These are phyloP conservation scores for Mus spretus DNA, from an alignment of 2,797 vertebrate genomes.

Conservation along the genomic window DNA sequence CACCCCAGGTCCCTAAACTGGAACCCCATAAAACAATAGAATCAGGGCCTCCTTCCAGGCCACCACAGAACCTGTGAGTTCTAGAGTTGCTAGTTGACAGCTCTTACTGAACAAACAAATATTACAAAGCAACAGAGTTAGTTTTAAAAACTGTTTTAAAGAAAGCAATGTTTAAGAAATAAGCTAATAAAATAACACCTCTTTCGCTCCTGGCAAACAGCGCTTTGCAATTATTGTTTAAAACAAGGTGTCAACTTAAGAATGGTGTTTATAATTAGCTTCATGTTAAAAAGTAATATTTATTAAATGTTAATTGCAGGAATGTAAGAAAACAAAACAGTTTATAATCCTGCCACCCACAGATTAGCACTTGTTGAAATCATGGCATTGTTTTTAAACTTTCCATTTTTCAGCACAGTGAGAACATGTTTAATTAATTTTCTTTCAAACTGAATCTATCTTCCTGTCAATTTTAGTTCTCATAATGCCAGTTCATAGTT, in stretches of 20 bases:
- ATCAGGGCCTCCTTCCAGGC: background rate
- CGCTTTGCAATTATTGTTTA: constrained; percentile 71
- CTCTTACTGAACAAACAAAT: constrained; percentile 49
- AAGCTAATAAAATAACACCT: constrained; percentile 69
- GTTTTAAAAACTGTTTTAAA: constrained; percentile 55
- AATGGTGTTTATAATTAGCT: constrained; percentile 72
- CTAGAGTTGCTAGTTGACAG: constrained; percentile 30
- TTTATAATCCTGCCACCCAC: constrained; percentile 75
- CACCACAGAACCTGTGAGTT: background rate
- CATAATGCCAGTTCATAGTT: constrained; percentile 59
- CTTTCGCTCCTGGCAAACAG: constrained; percentile 48
- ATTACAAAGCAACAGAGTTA: constrained; percentile 49
- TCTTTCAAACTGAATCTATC: constrained; percentile 64
- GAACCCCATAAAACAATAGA: background rate
- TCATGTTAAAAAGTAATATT: constrained; percentile 70
- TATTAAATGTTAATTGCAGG: constrained; percentile 78
- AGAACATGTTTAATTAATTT: constrained; percentile 79
- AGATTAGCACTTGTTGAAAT: constrained; percentile 82
- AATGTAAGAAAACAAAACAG: constrained; percentile 69
- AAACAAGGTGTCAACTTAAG: constrained; percentile 69
- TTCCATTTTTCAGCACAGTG: constrained; percentile 72
- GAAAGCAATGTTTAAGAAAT: constrained; percentile 23
- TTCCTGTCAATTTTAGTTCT: constrained; percentile 68
- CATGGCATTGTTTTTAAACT: constrained; percentile 78
- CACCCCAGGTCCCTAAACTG: background rate